Percentiles rank a stretch among this genome's conserved stretches.
Evolutionary conservation across 1,140 invertebrate genomes (phyloP).

Genomic region (Harpegnathos saltator): DNA sequence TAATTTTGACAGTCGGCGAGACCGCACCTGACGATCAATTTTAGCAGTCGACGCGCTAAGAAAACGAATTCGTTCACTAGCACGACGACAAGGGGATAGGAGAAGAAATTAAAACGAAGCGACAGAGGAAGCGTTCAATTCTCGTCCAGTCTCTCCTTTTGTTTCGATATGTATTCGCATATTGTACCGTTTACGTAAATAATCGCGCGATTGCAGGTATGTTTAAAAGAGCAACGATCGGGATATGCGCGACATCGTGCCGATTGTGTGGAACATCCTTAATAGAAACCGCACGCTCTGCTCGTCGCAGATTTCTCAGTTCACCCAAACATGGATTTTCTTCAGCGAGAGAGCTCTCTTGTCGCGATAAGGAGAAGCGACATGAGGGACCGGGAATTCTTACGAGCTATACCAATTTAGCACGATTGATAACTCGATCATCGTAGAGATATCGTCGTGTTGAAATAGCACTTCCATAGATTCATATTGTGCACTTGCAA

Average conservation of each 20-base stretch:
- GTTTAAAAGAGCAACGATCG: constrained; percentile 3
- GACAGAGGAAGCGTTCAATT: constrained; percentile 49
- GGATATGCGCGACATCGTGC: neutral
- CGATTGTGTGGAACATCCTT: too few species aligned
- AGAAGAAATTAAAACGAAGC: constrained; percentile 62
- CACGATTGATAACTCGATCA: too few species aligned
- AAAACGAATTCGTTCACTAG: constrained; percentile 23
- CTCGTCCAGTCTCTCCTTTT: constrained; percentile 37
- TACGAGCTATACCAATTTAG: too few species aligned
- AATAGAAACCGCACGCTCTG: too few species aligned
- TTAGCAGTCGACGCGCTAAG: neutral
- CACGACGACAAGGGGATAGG: constrained; percentile 38
- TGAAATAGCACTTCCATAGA: too few species aligned
- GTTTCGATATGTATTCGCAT: constrained; percentile 41
- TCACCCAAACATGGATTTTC: too few species aligned
- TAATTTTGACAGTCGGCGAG: constrained; percentile 11
- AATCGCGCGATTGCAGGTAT: constrained; percentile 51
- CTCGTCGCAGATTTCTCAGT: too few species aligned
- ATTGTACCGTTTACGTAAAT: constrained; percentile 62
- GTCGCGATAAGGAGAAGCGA: too few species aligned
- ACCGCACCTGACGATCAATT: constrained; percentile 39
- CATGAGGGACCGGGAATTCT: too few species aligned
- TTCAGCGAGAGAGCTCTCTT: too few species aligned
- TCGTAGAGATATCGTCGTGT: too few species aligned
- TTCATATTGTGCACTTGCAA: too few species aligned